Percentiles rank a stretch among this genome's conserved stretches.
These are phyloP conservation scores for Saccopteryx bilineata DNA, from an alignment of 2,113 vertebrate genomes.

Conservation along the genomic window DNA sequence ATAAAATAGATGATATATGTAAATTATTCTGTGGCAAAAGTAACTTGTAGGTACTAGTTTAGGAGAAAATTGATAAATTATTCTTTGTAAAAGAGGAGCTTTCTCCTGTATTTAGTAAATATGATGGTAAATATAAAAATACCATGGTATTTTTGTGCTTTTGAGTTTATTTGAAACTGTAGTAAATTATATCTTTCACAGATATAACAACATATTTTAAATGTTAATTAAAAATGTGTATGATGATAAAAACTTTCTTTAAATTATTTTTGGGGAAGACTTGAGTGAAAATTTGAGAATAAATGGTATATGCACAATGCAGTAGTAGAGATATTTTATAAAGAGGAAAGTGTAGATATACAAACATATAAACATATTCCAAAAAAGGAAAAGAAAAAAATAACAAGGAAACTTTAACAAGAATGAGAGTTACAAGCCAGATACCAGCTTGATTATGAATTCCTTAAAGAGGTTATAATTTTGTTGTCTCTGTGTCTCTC, in stretches of 20 bases:
- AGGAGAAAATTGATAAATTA: background rate
- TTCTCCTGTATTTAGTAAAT: background rate
- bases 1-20: background rate
- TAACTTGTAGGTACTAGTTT: background rate
- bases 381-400: background rate
- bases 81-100: background rate
- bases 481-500: background rate
- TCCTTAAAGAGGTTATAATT: background rate
- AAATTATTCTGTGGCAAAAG: background rate
- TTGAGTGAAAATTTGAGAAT: background rate
- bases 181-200: background rate
- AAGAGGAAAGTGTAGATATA: background rate
- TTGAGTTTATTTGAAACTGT: background rate
- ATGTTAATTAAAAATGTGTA: background rate
- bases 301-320: background rate
- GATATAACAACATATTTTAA: background rate
- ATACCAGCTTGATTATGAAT: background rate
- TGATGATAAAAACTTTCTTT: background rate
- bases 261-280: conserved; percentile 2
- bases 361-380: background rate
- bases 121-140: background rate
- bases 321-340: background rate
- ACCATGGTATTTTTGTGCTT: background rate
- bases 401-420: background rate
- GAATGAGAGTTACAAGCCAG: background rate